A percentile compares a stretch with the other conserved stretches of the same genome.
phyloP scores from a whole-genome alignment of 2,797 vertebrate species.

The Periophthalmus magnuspinnatus region DNA sequence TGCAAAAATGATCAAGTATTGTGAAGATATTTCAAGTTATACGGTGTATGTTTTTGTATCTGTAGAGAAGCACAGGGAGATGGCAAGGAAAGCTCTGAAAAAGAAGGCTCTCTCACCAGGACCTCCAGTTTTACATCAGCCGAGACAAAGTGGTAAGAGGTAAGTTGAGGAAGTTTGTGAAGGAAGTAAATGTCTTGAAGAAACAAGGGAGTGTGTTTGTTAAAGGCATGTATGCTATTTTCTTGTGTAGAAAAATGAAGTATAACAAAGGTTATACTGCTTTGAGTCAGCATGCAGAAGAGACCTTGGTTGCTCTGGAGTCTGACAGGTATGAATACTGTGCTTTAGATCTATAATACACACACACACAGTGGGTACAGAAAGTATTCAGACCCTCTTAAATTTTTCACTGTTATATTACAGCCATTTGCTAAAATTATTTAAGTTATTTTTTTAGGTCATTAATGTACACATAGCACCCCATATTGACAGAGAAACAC shows the following conservation, averaged over 20 bases:
- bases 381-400: too few relatives aligned
- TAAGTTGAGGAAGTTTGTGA: slow-evolving; percentile 37
- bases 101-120: slow-evolving; percentile 86
- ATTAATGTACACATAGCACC: too few relatives aligned
- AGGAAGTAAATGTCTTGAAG: neutral
- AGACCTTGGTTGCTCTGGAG: slow-evolving; percentile 86
- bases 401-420: too few relatives aligned
- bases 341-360: too few relatives aligned
- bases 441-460: too few relatives aligned
- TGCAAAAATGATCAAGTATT: neutral
- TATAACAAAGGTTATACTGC: slow-evolving; percentile 92
- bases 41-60: neutral
- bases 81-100: slow-evolving; percentile 86
- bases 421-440: too few relatives aligned
- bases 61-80: slow-evolving; percentile 88
- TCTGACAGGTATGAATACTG: slow-evolving; percentile 87
- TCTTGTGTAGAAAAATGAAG: slow-evolving; percentile 80
- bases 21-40: neutral
- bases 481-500: too few relatives aligned
- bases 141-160: slow-evolving; percentile 82
- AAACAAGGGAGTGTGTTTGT: neutral
- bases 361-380: too few relatives aligned
- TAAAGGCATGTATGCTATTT: neutral
- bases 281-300: slow-evolving; percentile 89
- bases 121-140: slow-evolving; percentile 72